Base-by-base conservation (phyloP, 2,797 vertebrate species). In the Sebastes diaconus region DNA sequence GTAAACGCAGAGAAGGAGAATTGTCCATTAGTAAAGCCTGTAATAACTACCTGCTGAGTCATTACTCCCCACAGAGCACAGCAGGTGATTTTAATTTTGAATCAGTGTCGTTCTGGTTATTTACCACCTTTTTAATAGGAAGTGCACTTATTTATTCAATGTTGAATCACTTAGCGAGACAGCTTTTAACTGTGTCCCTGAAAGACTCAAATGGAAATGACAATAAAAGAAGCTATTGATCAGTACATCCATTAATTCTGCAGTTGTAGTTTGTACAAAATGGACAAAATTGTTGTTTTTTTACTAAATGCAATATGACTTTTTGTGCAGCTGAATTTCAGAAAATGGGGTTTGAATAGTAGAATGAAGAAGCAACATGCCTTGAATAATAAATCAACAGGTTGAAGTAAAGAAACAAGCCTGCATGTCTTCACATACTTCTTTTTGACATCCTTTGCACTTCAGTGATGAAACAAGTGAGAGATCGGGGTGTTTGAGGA, bases 31-130 rank as follows among this genome's bases (percentile, higher is more conserved):
- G 58, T 25, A 72, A 66, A 88, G 30, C 59, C 25, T 29, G 79
- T 71, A 80, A 79, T 55, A 58, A 74, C 75, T 30, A 55, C 74
- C 79, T 81, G 82, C 75, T 70, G 86, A 81, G 71, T 86, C 74
- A 66, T 70, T 68, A 16, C 66, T 79, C 34, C 52, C 61, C 50
- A 46, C 66, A 42, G 76, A 69, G 63, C 75, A 2, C 71, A 42
- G 84, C 66, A 34, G 68, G 76, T 61, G 30, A 66, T 72, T 79
- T 79, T 39, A 81, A 68, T 77, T 46, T 63, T 50, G 34, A 3
- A 18, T 73, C 4, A 8, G 5, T 10, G 46, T 22, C 4, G 11
- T 68, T 73, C 63, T n/a, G 24, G 6, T 5, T n/a, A 29, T 59
- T 71, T 42, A 70, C 29, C 22, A 14, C 54, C 7, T 54, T 36